phyloP scores from a whole-genome alignment of 1,140 invertebrate species.

The Drosophila subpulchrella region DNA sequence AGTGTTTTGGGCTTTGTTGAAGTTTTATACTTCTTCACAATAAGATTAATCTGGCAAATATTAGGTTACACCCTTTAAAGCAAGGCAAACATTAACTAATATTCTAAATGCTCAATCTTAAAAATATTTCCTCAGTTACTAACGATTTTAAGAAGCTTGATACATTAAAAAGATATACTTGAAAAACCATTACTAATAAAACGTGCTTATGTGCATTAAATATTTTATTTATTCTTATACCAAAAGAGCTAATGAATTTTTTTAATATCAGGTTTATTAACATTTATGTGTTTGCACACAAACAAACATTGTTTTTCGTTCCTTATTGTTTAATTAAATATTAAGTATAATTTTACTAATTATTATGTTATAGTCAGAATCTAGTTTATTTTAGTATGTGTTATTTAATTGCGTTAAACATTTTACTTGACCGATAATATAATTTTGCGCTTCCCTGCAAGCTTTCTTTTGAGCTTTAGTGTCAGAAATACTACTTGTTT shows the following conservation, averaged over 20 bases:
- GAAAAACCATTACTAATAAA: not conserved
- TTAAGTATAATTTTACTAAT: slow-evolving; percentile 19
- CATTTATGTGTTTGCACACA: not conserved
- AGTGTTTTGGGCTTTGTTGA: slow-evolving; percentile 89
- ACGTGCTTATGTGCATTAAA: slow-evolving; percentile 4
- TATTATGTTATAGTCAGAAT: slow-evolving; percentile 21
- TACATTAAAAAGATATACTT: not conserved
- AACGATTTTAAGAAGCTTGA: not conserved
- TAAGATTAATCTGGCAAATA: slow-evolving; percentile 87
- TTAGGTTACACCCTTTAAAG: slow-evolving; percentile 65
- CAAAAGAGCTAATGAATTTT: not conserved
- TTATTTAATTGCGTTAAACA: slow-evolving; percentile 17
- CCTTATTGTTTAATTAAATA: slow-evolving; percentile 24
- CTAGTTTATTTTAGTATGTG: slow-evolving; percentile 29
- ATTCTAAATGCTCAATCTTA: not conserved
- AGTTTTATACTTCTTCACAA: slow-evolving; percentile 88
- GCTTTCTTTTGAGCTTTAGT: slow-evolving; percentile 40
- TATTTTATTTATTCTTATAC: slow-evolving; percentile 18
- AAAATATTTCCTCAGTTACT: not conserved
- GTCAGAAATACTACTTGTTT: slow-evolving; percentile 24
- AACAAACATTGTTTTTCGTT: slow-evolving; percentile 6
- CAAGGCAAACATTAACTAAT: not conserved
- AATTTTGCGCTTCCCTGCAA: slow-evolving; percentile 41
- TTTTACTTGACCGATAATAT: slow-evolving; percentile 11
- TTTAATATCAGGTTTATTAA: slow-evolving; percentile 2